Percentiles rank a stretch among this genome's conserved stretches.
Conservation (phyloP, 2,113 vertebrate species). For the Ptilorrhoa leucosticta region DNA sequence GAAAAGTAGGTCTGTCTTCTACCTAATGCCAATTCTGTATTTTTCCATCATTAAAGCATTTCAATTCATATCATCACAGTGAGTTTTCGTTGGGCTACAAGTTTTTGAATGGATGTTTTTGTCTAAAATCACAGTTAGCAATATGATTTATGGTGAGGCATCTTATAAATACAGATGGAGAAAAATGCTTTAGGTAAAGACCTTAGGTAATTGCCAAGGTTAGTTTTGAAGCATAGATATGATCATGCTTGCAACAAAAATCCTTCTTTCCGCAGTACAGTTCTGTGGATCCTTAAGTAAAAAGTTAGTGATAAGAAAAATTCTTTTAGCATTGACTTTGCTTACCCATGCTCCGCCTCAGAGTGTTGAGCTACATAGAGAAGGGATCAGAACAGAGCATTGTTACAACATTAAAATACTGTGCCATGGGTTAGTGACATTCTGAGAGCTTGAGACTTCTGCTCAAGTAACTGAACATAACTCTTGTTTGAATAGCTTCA, state of each 20-base stretch:
- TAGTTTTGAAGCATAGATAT: background rate
- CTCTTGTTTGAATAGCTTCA: background rate
- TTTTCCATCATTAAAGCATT: background rate
- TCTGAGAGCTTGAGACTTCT: background rate
- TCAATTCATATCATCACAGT: background rate
- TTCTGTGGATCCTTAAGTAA: background rate
- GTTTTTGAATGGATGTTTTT: background rate
- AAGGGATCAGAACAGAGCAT: background rate
- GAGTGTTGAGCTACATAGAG: background rate
- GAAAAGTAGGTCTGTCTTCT: conserved; percentile 77
- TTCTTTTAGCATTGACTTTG: background rate
- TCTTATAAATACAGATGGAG: background rate
- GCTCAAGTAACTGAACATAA: background rate
- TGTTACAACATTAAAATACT: background rate
- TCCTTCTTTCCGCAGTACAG: background rate
- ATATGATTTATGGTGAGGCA: background rate
- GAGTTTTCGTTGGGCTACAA: background rate
- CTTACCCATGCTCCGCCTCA: background rate
- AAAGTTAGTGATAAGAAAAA: background rate
- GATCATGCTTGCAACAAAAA: background rate
- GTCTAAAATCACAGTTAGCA: background rate
- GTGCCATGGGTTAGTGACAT: background rate
- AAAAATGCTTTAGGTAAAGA: background rate
- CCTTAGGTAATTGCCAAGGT: background rate
- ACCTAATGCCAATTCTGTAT: background rate